Base-by-base conservation (phyloP, 2,888 invertebrate species). In the Yponomeuta malinellus region DNA sequence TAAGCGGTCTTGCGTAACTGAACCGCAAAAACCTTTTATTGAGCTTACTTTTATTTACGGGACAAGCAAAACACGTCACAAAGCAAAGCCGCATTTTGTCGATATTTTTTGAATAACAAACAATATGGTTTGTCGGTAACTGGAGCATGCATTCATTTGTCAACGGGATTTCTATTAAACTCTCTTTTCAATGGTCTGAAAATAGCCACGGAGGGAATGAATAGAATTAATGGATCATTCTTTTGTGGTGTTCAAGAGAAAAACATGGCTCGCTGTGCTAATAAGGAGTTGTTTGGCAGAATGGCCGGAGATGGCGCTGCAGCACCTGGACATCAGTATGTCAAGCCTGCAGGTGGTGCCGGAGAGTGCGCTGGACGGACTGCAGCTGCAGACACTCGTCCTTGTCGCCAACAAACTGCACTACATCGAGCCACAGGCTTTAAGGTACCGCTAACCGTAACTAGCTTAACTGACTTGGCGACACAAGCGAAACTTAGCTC, bases 401-500 rank as follows among this genome's bases (percentile, higher is more conserved):
- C 90, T 97, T 83, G 95, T 96, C 90, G 96, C 96, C 89, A 97
- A 97, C 91, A 95, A 95, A 88, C 93, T 97, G 79, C 95, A 95
- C 86, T 94, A 94, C 86, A 95, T 97, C 83, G 96, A 96, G 74
- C 95, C 95, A 75, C 94, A 95, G 84, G 95, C 96, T 78, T 95
- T 97, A 84, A 94, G 95, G 97, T 97, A 86, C n/a, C 23, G 63
- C 23, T 59, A 59, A 59, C 52, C 43, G 43, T 59, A 59, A 59
- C 52, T 59, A 12, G 52, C 52, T 59, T 15, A 80, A 33, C 43
- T 12, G 43, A 37, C 68, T 71, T 15, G 52, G 15, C 52, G 52
- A 59, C 15, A 59, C 52, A 52, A 52, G 52, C 52, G 15, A 59
- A 59, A 59, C 52, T 59, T 59, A 59, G 52, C 52, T 43, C 52